These are phyloP conservation scores for Rhinolophus sinicus DNA, from an alignment of 2,113 vertebrate species.

Conservation along the genomic window DNA sequence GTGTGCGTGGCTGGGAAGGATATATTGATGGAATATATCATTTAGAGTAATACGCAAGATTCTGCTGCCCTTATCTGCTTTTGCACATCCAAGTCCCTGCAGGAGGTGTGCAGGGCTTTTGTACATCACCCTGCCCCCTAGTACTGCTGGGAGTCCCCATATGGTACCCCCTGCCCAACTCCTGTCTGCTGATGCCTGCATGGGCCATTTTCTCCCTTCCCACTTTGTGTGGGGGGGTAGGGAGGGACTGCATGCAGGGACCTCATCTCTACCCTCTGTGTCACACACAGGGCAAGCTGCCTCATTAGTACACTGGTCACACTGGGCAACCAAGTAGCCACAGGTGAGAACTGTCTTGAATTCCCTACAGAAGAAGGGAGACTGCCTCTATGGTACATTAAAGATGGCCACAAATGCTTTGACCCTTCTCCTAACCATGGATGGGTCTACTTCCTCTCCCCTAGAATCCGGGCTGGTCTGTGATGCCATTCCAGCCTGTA, in stretches of 20 bases:
- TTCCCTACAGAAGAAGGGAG: background rate
- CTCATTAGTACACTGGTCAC: background rate
- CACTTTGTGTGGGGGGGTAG: background rate
- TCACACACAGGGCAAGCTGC: background rate
- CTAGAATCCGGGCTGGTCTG: rapidly evolving
- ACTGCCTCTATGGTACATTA: rapidly evolving
- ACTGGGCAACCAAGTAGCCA: rapidly evolving
- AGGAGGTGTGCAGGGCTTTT: background rate
- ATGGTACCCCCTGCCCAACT: background rate
- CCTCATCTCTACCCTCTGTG: background rate
- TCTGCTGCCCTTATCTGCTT: background rate
- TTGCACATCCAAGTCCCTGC: no score
- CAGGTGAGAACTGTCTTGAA: no score
- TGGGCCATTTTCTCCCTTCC: background rate
- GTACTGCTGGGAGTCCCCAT: background rate
- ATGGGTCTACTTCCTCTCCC: background rate
- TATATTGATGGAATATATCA: rapidly evolving
- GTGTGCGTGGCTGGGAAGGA: no score
- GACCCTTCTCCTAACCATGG: background rate
- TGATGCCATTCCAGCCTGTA: background rate
- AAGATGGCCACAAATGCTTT: background rate
- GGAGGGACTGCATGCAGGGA: background rate
- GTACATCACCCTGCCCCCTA: background rate
- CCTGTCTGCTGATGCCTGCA: background rate
- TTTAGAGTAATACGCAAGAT: background rate